Evolutionary conservation across 2,113 vertebrate species (phyloP).

Genomic region (Oreochromis spilurus): DNA sequence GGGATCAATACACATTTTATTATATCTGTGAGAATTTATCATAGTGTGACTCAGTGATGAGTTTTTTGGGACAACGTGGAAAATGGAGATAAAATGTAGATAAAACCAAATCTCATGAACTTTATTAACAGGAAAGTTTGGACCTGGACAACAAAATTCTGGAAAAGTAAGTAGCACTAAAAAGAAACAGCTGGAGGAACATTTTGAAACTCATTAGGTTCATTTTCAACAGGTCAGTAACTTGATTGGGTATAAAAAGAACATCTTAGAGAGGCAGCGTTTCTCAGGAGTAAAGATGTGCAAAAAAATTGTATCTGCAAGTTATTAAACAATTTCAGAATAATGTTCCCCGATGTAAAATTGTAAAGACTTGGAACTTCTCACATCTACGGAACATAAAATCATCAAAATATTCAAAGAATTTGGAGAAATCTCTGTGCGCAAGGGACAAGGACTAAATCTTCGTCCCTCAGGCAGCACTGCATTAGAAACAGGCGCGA

Average conservation of each 20-base stretch:
- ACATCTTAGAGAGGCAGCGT: background rate
- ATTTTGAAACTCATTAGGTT: rapidly evolving
- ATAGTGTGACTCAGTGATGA: background rate
- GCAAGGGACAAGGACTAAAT: background rate
- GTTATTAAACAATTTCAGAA: background rate
- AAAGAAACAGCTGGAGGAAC: background rate
- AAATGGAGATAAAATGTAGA: background rate
- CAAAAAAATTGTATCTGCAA: background rate
- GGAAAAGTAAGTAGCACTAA: background rate
- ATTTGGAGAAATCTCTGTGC: background rate
- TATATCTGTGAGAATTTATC: background rate
- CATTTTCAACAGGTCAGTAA: background rate
- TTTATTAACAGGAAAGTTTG: background rate
- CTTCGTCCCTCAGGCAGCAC: rapidly evolving
- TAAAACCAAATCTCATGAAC: background rate
- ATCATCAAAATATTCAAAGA: background rate
- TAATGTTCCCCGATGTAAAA: background rate
- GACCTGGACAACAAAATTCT: background rate
- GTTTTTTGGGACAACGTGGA: background rate
- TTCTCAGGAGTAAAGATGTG: background rate
- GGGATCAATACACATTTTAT: background rate
- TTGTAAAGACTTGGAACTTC: background rate
- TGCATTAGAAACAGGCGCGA: background rate
- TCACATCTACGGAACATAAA: background rate
- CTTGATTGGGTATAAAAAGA: background rate